phyloP scores from a whole-genome alignment of 2,888 invertebrate species.

The Dynastes maya region DNA sequence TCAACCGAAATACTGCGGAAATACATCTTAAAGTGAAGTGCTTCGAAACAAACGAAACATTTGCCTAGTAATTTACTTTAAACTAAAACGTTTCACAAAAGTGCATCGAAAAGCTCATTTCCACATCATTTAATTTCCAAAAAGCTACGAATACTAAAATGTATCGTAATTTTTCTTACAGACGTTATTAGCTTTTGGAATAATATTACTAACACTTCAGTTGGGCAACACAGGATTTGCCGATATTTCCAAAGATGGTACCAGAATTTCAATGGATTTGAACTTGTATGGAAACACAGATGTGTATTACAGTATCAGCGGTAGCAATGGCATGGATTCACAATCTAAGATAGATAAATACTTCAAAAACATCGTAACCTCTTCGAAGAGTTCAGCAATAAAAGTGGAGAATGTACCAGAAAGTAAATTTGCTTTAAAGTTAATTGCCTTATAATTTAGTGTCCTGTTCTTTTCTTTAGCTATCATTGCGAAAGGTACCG shows the following conservation, averaged over 20 bases:
- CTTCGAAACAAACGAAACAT: too few species aligned
- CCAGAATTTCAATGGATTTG: conserved; percentile 31
- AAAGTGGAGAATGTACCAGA: conserved; percentile 48
- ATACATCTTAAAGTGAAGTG: too few species aligned
- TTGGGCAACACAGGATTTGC: conserved; percentile 31
- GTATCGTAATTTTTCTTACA: conserved; percentile 17
- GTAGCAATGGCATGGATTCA: background rate
- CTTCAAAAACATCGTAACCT: conserved; percentile 15
- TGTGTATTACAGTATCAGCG: conserved; percentile 41
- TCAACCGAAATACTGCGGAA: too few species aligned
- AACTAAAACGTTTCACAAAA: too few species aligned
- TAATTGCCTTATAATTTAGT: background rate
- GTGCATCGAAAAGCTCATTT: too few species aligned
- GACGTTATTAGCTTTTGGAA: conserved; percentile 17
- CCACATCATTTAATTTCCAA: too few species aligned
- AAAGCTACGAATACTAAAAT: too few species aligned
- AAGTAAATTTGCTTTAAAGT: conserved; percentile 33
- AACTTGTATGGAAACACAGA: conserved; percentile 39
- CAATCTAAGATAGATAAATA: background rate
- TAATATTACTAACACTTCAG: conserved; percentile 23
- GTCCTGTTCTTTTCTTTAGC: conserved; percentile 60
- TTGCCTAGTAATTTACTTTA: too few species aligned
- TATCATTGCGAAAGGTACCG: conserved; percentile 66
- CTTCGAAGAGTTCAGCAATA: conserved; percentile 14
- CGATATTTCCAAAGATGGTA: conserved; percentile 46